phyloP scores from a whole-genome alignment of 2,113 vertebrate genomes.

The Apus apus region DNA sequence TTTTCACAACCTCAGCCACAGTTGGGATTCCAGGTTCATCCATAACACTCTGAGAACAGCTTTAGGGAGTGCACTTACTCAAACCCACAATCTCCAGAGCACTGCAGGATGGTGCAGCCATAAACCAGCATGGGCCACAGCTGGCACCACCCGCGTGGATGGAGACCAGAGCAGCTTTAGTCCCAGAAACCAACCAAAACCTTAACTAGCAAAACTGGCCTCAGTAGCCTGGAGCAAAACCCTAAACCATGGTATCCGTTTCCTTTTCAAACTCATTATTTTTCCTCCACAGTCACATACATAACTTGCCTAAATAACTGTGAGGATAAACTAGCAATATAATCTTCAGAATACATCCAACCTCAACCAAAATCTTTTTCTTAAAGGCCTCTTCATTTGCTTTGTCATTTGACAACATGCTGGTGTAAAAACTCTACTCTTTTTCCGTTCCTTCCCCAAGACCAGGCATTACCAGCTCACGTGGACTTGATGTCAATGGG shows the following conservation, averaged over 20 bases:
- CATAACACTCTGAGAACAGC: background rate
- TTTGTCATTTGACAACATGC: background rate
- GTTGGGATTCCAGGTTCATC: background rate
- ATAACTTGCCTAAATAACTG: rapidly evolving
- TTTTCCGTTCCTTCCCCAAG: background rate
- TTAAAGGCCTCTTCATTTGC: background rate
- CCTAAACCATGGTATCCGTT: background rate
- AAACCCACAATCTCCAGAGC: background rate
- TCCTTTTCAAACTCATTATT: background rate
- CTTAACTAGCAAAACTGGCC: background rate
- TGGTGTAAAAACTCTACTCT: background rate
- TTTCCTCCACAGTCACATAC: background rate
- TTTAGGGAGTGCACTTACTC: background rate
- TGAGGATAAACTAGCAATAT: background rate
- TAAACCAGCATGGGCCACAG: background rate
- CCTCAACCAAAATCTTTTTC: background rate
- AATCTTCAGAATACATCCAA: background rate
- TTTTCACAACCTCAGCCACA: background rate
- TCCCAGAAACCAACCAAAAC: background rate
- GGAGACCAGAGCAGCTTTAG: background rate
- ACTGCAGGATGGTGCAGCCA: background rate
- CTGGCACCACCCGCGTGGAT: background rate
- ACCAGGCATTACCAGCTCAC: background rate
- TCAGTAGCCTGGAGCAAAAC: background rate
- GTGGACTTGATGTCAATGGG: background rate